phyloP scores from a whole-genome alignment of 2,888 invertebrate genomes.

The Pseudococcus longispinus region DNA sequence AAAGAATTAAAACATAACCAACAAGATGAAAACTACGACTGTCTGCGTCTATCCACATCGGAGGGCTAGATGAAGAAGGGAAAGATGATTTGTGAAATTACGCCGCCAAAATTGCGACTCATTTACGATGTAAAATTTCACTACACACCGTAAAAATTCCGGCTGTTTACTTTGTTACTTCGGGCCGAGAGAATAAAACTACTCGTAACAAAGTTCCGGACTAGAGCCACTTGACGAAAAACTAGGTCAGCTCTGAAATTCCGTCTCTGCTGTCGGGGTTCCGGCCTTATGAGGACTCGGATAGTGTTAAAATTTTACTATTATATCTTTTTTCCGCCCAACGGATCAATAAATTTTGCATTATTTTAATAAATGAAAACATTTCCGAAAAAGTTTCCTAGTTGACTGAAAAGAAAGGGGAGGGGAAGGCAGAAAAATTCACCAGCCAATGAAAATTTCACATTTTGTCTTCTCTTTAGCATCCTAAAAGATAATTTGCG shows the following conservation, averaged over 20 bases:
- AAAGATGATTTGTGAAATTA: background rate
- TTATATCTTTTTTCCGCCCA: background rate
- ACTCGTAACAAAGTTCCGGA: background rate
- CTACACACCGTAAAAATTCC: background rate
- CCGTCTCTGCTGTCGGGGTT: background rate
- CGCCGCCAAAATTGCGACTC: background rate
- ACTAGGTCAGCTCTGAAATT: background rate
- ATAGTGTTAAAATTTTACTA: background rate
- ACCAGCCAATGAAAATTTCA: background rate
- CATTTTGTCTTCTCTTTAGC: background rate
- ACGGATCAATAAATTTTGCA: background rate
- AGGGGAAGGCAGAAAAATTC: background rate
- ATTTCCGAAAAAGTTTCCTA: background rate
- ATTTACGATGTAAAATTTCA: background rate
- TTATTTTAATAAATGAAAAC: slow-evolving; percentile 1
- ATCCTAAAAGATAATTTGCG: background rate
- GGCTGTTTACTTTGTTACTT: background rate
- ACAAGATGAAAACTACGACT: too few relatives aligned
- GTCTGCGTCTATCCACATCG: too few relatives aligned
- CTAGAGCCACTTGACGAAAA: background rate
- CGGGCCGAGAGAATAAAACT: background rate
- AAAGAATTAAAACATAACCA: too few relatives aligned
- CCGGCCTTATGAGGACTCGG: background rate
- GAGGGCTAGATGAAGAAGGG: background rate
- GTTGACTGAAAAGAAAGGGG: background rate